These are phyloP conservation scores for Leptopilina clavipes DNA, from an alignment of 1,140 invertebrate genomes.

Conservation along the genomic window DNA sequence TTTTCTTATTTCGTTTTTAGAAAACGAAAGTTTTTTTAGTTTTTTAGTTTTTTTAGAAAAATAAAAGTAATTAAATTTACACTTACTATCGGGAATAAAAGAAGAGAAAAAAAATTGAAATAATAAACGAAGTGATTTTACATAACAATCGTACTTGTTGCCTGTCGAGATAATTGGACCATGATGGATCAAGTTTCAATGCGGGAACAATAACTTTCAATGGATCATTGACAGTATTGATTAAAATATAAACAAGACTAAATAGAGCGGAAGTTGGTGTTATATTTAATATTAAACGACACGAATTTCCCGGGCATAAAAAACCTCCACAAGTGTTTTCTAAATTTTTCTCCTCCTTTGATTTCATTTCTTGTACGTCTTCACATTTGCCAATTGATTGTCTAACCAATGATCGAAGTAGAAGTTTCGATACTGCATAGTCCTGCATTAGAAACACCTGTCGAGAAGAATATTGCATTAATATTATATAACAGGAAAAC, in stretches of 20 bases:
- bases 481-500: too few relatives aligned
- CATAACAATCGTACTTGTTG: slow-evolving; percentile 78
- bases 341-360: not conserved
- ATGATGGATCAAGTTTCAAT: slow-evolving; percentile 77
- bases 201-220: slow-evolving; percentile 78
- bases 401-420: slow-evolving; percentile 61
- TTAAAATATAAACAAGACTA: slow-evolving; percentile 70
- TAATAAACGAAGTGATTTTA: not conserved
- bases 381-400: slow-evolving; percentile 48
- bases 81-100: too few relatives aligned
- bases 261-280: slow-evolving; percentile 58
- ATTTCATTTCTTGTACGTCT: not conserved
- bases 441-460: slow-evolving; percentile 81
- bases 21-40: too few relatives aligned
- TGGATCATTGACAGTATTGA: slow-evolving; percentile 79
- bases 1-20: too few relatives aligned
- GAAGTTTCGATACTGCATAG: slow-evolving; percentile 71
- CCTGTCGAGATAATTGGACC: slow-evolving; percentile 82
- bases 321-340: slow-evolving; percentile 78
- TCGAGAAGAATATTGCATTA: not conserved
- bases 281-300: slow-evolving; percentile 57
- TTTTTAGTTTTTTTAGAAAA: too few relatives aligned
- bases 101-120: not conserved
- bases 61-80: too few relatives aligned
- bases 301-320: slow-evolving; percentile 77